Conservation (phyloP, 2,888 invertebrate genomes). For the Yponomeuta malinellus region DNA sequence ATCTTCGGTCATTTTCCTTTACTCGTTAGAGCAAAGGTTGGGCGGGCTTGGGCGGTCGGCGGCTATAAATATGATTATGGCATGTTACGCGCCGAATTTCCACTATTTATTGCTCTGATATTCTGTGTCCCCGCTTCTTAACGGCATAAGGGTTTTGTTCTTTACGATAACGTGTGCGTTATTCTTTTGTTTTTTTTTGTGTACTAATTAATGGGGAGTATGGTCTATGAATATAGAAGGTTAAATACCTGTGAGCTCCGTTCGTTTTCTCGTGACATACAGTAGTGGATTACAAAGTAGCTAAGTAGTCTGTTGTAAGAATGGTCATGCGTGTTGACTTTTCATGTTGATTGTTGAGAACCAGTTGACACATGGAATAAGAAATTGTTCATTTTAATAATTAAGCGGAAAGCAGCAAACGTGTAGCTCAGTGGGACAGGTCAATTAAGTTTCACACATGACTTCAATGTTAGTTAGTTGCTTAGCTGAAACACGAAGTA, state of each 20-base stretch:
- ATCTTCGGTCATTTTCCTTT: slow-evolving; percentile 44
- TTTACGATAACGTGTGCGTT: slow-evolving; percentile 11
- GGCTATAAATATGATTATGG: slow-evolving; percentile 53
- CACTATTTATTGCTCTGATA: slow-evolving; percentile 19
- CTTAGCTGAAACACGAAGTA: background rate
- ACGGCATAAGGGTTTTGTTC: slow-evolving; percentile 14
- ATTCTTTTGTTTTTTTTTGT: slow-evolving; percentile 16
- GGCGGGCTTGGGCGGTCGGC: slow-evolving; percentile 5
- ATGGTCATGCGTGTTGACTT: background rate
- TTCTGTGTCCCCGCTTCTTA: slow-evolving; percentile 17
- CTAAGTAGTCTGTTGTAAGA: background rate
- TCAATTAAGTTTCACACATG: background rate
- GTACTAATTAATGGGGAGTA: slow-evolving; percentile 13
- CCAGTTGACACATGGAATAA: background rate
- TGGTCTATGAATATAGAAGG: background rate
- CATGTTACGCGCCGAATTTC: slow-evolving; percentile 28
- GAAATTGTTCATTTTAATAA: slow-evolving; percentile 1
- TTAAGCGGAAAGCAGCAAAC: background rate
- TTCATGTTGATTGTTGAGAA: background rate
- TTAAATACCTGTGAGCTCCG: too few species aligned
- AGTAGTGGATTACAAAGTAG: too few species aligned
- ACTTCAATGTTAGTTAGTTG: background rate
- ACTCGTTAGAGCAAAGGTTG: slow-evolving; percentile 3
- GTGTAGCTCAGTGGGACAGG: background rate
- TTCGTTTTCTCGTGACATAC: too few species aligned